Percentiles rank a stretch among this genome's conserved stretches.
Conservation (phyloP, 2,113 vertebrate species). For the Cygnus buccinator region DNA sequence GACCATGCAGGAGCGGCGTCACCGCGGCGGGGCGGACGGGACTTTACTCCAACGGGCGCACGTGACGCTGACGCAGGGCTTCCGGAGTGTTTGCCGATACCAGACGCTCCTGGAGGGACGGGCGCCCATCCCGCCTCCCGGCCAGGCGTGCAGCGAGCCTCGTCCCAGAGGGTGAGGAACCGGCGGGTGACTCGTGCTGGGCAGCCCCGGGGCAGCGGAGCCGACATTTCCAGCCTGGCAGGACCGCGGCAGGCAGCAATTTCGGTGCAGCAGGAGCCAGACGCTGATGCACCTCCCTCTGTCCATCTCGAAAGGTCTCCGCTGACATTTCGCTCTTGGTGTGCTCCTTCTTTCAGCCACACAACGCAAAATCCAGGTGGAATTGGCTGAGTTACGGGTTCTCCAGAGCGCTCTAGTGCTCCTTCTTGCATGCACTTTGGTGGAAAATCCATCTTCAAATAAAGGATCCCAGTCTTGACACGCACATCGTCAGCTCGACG, state of each 20-base stretch:
- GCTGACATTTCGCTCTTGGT: background rate
- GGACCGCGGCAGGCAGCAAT: background rate
- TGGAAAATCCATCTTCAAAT: background rate
- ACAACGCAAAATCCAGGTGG: fast-evolving
- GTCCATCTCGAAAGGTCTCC: background rate
- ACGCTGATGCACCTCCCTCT: background rate
- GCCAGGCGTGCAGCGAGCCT: fast-evolving
- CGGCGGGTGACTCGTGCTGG: background rate
- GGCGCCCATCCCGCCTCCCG: background rate
- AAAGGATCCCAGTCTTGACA: too few species aligned
- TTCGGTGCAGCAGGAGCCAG: background rate
- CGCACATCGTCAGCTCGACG: too few species aligned
- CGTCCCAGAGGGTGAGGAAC: background rate
- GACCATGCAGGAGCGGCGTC: background rate
- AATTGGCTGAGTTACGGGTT: background rate
- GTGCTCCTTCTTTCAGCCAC: background rate
- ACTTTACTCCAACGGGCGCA: fast-evolving
- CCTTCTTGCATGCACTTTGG: background rate
- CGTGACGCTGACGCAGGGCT: background rate
- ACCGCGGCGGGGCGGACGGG: fast-evolving
- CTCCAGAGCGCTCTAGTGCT: background rate
- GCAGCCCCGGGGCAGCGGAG: background rate
- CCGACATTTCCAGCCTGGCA: fast-evolving
- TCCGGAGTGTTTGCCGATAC: fast-evolving
- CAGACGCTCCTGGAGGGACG: background rate